phyloP scores from a whole-genome alignment of 2,113 vertebrate genomes.

The Propithecus coquereli region DNA sequence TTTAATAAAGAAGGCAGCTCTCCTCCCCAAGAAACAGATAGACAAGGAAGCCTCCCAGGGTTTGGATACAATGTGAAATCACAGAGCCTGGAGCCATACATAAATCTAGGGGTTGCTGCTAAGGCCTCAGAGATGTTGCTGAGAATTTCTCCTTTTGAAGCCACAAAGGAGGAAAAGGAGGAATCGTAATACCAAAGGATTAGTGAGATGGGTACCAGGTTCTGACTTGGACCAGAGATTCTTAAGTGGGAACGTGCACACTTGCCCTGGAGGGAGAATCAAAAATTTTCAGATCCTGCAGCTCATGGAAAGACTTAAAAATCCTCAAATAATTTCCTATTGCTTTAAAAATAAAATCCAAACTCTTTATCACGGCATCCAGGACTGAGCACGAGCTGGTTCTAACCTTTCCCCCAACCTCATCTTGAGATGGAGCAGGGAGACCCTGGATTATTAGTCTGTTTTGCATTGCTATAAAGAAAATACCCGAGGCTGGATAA shows the following conservation, averaged over 20 bases:
- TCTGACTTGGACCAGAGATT: neutral
- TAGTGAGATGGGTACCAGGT: neutral
- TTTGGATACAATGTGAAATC: neutral
- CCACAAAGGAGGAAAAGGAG: neutral
- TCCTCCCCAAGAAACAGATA: neutral
- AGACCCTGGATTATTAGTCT: no score
- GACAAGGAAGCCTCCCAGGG: no score
- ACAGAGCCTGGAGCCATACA: neutral
- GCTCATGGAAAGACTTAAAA: neutral
- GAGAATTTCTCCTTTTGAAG: constrained; percentile 60
- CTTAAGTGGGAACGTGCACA: neutral
- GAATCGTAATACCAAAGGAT: constrained; percentile 11
- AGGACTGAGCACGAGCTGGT: neutral
- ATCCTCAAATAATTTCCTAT: neutral
- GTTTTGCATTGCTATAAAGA: no score
- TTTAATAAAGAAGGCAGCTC: neutral
- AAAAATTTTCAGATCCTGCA: neutral
- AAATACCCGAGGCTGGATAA: no score
- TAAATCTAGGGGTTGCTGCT: constrained; percentile 16
- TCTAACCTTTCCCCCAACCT: neutral
- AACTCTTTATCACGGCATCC: neutral
- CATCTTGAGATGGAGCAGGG: no score
- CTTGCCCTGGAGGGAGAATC: neutral
- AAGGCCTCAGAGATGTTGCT: constrained; percentile 48
- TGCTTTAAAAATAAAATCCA: constrained; percentile 39